Percentiles rank a stretch among this genome's conserved stretches.
Conservation (phyloP, 2,888 invertebrate species). For the Dryobota labecula region DNA sequence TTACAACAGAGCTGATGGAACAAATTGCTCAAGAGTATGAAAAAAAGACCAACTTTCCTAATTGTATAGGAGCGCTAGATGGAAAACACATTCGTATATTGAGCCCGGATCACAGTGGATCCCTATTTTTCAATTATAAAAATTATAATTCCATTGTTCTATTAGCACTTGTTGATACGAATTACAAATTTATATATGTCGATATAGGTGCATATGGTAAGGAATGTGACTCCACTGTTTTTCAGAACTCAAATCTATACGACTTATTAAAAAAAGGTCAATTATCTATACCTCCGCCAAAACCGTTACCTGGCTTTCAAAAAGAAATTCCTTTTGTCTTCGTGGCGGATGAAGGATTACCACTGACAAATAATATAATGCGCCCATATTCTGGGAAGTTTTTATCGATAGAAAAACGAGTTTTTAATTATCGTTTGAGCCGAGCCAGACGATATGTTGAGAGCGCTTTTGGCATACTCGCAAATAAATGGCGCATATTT, state of each 20-base stretch:
- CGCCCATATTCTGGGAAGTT: constrained; percentile 36
- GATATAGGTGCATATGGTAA: constrained; percentile 35
- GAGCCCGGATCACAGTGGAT: constrained; percentile 28
- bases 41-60: no score
- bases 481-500: constrained; percentile 37
- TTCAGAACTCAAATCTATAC: constrained; percentile 31
- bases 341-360: constrained; percentile 27
- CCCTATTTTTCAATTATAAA: constrained; percentile 36
- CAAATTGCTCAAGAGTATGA: no score
- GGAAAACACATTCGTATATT: constrained; percentile 38
- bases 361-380: constrained; percentile 25
- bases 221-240: no score
- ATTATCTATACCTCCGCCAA: constrained; percentile 23
- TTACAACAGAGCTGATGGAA: no score
- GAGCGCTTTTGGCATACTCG: constrained; percentile 27
- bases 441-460: constrained; percentile 33
- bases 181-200: constrained; percentile 27
- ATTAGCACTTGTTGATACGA: constrained; percentile 27
- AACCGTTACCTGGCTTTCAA: constrained; percentile 30
- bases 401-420: constrained; percentile 34
- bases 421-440: constrained; percentile 39
- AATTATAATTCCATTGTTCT: constrained; percentile 30
- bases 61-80: constrained; percentile 30
- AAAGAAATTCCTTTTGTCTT: constrained; percentile 29
- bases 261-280: constrained; percentile 28